phyloP scores from a whole-genome alignment of 2,888 invertebrate species.

The Spisula solida region DNA sequence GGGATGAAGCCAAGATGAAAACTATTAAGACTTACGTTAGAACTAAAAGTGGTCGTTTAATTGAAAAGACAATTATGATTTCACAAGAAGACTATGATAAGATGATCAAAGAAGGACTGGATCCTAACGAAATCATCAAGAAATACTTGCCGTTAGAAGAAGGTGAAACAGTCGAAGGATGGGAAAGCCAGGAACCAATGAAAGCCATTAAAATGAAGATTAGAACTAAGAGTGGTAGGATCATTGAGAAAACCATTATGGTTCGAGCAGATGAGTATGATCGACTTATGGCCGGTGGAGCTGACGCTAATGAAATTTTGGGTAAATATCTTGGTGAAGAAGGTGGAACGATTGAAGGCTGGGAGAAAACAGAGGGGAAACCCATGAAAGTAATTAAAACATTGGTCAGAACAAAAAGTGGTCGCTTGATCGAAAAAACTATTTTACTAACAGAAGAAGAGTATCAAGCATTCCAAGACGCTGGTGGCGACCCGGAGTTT shows the following conservation, averaged over 20 bases:
- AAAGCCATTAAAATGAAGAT: constrained; percentile 85
- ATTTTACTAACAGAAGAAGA: constrained; percentile 86
- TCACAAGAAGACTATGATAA: constrained; percentile 86
- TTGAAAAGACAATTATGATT: constrained; percentile 86
- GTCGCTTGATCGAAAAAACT: constrained; percentile 85
- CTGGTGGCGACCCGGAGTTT: constrained; percentile 85
- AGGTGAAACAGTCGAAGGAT: constrained; percentile 84
- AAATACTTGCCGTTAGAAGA: constrained; percentile 85
- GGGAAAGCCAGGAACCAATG: constrained; percentile 86
- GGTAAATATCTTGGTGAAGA: constrained; percentile 85
- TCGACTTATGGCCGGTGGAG: constrained; percentile 82
- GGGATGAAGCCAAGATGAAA: constrained; percentile 87
- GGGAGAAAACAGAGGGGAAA: constrained; percentile 83
- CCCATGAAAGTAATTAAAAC: constrained; percentile 86
- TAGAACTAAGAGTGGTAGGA: constrained; percentile 86
- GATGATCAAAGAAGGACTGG: constrained; percentile 83
- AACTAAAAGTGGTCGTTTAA: constrained; percentile 86
- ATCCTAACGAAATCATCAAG: constrained; percentile 83
- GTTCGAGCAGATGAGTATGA: constrained; percentile 86
- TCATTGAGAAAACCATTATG: constrained; percentile 86
- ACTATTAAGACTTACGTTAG: constrained; percentile 86
- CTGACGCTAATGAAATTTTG: constrained; percentile 83
- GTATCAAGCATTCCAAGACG: constrained; percentile 82
- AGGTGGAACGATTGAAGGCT: constrained; percentile 82
- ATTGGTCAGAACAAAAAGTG: constrained; percentile 86